Base-by-base conservation (phyloP, 2,797 vertebrate species). In the Scleropages formosus region DNA sequence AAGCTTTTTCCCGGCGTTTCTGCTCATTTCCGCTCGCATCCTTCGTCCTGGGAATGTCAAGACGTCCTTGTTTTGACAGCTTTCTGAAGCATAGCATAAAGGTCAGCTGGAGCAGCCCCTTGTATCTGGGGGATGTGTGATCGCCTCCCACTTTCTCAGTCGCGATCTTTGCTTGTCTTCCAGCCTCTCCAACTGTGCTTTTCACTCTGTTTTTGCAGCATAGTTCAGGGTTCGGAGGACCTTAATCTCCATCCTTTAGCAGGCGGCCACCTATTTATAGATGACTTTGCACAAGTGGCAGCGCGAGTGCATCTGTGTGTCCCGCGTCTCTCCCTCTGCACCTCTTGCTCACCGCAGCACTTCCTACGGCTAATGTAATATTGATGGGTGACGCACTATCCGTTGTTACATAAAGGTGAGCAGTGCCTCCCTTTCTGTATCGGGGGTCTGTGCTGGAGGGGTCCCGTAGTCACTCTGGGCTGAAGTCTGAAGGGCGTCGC, bases 371-470 rank as follows among this genome's bases (percentile, higher is more conserved):
- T 73, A 68, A 81, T 89, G 68, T 79, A 89, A 80, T 83, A 87
- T 89, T 86, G 72, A 88, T 87, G 79, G 18, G 69, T 51, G 62
- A 51, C 78, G 70, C 71, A 70, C 39, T 67, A 81, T 82, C 81
- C 47, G 53, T 65, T 49, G 77, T 87, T 83, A 82, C 47, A 51
- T 81, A 83, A 84, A 44, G 72, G 74, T 72, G 58, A 64, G 56
- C 67, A 81, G 75, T 73, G n/a, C 44, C 53, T 77, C 49, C 46
- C 80, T 80, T 81, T 83, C 78, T 77, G 79, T 83, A 82, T 81
- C 66, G 65, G 65, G 72, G 1, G 46, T 47, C 47, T 13, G 24
- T 47, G 4, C 15, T 66, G 22, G 66, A 69, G 15, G 20, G 11
- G 22, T 69, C 66, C 49, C 9, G n/a, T n/a, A n/a, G n/a, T 24